Evolutionary conservation across 2,888 invertebrate genomes (phyloP).

Genomic region (Koerneria pararmatus): DNA sequence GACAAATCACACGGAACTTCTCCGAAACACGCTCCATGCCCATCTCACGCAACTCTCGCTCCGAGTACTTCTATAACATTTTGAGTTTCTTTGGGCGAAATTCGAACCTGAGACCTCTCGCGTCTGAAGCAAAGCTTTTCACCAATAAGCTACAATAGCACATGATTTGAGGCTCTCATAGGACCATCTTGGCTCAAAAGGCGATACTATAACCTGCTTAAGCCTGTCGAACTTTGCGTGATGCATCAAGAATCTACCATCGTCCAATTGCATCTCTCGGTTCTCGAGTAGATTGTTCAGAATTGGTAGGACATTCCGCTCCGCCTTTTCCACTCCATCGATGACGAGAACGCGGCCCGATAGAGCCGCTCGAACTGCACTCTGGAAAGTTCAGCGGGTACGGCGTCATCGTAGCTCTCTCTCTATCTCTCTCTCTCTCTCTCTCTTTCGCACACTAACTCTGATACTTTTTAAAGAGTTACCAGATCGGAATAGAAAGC

Average conservation of each 20-base stretch:
- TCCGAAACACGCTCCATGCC: constrained; percentile 86
- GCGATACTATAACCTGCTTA: constrained; percentile 68
- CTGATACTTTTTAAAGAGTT: background rate
- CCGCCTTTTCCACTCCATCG: constrained; percentile 95
- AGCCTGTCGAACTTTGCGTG: constrained; percentile 84
- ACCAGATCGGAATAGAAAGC: constrained; percentile 91
- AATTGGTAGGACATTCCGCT: constrained; percentile 90
- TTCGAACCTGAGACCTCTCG: constrained; percentile 2
- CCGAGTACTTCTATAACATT: constrained; percentile 73
- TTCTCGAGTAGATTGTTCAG: constrained; percentile 93
- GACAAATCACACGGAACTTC: constrained; percentile 83
- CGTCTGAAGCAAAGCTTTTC: too few species aligned
- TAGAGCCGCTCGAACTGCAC: constrained; percentile 85
- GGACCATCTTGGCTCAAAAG: too few species aligned
- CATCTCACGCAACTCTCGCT: constrained; percentile 77
- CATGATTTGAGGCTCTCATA: too few species aligned
- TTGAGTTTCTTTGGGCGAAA: background rate
- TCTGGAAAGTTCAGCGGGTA: too few species aligned
- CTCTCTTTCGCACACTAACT: background rate
- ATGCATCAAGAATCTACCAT: constrained; percentile 86
- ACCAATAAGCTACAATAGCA: too few species aligned
- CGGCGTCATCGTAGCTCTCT: too few species aligned
- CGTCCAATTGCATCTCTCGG: constrained; percentile 95
- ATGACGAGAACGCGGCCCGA: constrained; percentile 82
- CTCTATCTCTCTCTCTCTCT: too few species aligned